Base-by-base conservation (phyloP, 2,888 invertebrate species). In the Acrobeloides nanus region DNA sequence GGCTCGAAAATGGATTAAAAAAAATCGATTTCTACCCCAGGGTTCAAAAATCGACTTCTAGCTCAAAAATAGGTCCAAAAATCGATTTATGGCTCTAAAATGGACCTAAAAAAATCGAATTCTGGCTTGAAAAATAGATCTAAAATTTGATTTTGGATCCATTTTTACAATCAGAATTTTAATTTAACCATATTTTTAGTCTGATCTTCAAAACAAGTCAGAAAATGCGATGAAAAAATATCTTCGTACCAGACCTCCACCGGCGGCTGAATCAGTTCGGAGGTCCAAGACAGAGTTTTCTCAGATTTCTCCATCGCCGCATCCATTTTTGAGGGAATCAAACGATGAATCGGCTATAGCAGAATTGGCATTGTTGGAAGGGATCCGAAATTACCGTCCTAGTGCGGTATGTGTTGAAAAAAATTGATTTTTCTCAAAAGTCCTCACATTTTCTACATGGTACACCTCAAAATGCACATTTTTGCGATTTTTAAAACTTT, bases 161-260 rank as follows among this genome's bases (percentile, higher is more conserved):
- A n/a, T n/a, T n/a, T n/a, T n/a, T 12, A 12, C 6, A 50, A 52
- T 23, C 24, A 21, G n/a, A 52, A 20, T 18, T 5, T 23, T 29
- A 18, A 37, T 53, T 15, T 18, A 50, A 53, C 29, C 25, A 50
- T 2, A 10, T 17, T 23, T 57, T 37, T 24, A 57, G 55, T 33
- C 20, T 6, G 82, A 81, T 54, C 80, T 84, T 70, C 77, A 80
- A 64, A 81, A 84, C 55, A 87, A 87, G 0, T 84, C 86, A 54
- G 81, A 81, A 31, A 93, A 93, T 73, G 93, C 87, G 0, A 89
- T 89, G 79, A 84, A 84, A 72, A 87, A 90, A 62, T 97, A 95
- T 76, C 71, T 87, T 1, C 81, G 82, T 57, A 88, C 92, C 56
- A 80, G 95, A 52, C 89, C 89, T 35, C 81, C 83, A 0, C 87